Percentiles rank a stretch among this genome's conserved stretches.
These are phyloP conservation scores for Sipha maydis DNA, from an alignment of 2,888 invertebrate species.

Conservation along the genomic window DNA sequence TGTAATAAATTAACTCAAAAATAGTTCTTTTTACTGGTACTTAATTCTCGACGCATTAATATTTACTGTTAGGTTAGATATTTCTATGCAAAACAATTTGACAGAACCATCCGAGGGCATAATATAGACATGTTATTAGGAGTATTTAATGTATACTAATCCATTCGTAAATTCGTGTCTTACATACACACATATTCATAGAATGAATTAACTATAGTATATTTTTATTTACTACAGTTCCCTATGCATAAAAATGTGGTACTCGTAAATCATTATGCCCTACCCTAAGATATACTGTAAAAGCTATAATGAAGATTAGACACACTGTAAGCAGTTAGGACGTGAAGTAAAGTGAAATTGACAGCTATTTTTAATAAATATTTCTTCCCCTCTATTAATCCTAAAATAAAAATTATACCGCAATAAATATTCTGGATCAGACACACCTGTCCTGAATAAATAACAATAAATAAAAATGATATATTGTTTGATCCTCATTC, in stretches of 20 bases:
- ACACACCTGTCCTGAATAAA: conserved; percentile 13
- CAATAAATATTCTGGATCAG: conserved; percentile 1
- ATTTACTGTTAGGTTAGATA: background rate
- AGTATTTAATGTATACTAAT: background rate
- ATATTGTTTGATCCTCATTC: background rate
- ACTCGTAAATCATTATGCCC: conserved; percentile 3
- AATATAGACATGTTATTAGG: background rate
- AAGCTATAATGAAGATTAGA: background rate
- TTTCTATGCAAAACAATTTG: background rate
- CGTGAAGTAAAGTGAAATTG: background rate
- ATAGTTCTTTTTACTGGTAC: no score
- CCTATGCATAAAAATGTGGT: background rate
- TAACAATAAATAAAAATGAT: background rate
- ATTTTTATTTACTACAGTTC: background rate
- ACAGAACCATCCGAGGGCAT: background rate
- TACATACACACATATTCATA: no score
- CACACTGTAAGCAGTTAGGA: background rate
- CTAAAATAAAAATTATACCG: background rate
- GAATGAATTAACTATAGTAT: background rate
- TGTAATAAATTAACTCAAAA: background rate
- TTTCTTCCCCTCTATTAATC: background rate
- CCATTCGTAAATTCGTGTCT: background rate
- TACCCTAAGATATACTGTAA: background rate
- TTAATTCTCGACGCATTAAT: no score
- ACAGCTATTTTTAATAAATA: background rate